Conservation (phyloP, 2,797 vertebrate genomes). For the Pangasius mekongensis region DNA sequence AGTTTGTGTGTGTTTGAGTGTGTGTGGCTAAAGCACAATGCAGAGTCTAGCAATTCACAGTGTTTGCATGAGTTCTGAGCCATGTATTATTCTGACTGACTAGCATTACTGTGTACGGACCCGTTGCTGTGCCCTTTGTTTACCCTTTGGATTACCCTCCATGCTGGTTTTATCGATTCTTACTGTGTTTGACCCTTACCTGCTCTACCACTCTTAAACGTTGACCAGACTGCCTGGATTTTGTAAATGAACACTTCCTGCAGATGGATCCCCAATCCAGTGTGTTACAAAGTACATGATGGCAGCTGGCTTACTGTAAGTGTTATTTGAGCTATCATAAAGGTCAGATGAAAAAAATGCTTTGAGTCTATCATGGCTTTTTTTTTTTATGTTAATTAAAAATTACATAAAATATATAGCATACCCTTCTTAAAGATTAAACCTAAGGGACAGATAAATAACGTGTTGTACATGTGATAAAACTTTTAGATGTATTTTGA, state of each 20-base stretch:
- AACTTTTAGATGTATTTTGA: not conserved
- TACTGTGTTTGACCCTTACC: not conserved
- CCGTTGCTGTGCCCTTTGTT: not conserved
- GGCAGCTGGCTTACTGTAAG: no score
- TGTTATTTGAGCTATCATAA: no score
- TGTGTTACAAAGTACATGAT: not conserved
- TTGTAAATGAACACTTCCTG: not conserved
- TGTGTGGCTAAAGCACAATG: not conserved
- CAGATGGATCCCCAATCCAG: not conserved
- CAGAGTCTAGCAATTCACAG: not conserved
- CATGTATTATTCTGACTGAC: no score
- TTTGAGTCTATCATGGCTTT: no score
- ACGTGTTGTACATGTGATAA: no score
- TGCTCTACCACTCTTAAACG: not conserved
- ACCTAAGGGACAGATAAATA: no score
- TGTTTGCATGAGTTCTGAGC: not conserved
- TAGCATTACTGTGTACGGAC: not conserved
- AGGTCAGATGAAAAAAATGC: no score
- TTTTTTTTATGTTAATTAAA: no score
- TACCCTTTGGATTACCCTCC: not conserved
- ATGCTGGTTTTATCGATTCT: not conserved
- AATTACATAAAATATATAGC: no score
- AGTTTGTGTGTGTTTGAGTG: not conserved
- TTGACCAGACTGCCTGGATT: not conserved
- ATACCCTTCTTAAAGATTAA: no score